These are phyloP conservation scores for Falco concolor DNA, from an alignment of 2,797 vertebrate species.

Conservation along the genomic window DNA sequence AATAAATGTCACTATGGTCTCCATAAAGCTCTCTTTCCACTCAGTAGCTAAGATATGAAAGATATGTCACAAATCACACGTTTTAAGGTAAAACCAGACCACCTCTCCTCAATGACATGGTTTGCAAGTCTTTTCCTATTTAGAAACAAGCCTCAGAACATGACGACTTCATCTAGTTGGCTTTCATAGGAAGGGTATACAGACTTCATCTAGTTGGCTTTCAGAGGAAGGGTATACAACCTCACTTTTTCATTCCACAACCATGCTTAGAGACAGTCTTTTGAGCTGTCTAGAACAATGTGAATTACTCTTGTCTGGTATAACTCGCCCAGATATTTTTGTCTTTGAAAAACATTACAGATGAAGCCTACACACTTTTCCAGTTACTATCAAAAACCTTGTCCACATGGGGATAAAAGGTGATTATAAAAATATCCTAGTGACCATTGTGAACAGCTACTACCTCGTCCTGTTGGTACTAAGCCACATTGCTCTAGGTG, in stretches of 20 bases:
- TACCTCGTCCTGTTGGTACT: not conserved
- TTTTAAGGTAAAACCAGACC: not conserved
- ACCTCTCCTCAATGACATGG: not conserved
- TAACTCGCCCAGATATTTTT: constrained; percentile 16
- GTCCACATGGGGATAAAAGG: not conserved
- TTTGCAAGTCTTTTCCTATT: not conserved
- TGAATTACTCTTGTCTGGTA: not conserved
- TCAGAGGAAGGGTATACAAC: not conserved
- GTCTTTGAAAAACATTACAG: not conserved
- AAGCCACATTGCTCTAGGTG: not conserved
- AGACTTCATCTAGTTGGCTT: not conserved
- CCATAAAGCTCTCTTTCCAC: not conserved
- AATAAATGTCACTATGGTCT: not conserved
- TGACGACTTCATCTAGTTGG: not conserved
- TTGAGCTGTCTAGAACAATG: not conserved
- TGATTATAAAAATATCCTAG: not conserved
- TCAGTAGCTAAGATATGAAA: not conserved
- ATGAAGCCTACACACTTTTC: not conserved
- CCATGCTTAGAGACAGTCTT: not conserved
- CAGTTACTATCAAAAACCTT: not conserved
- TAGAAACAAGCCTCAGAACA: not conserved
- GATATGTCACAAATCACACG: not conserved
- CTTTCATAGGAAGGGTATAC: not conserved
- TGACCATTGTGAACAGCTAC: not conserved
- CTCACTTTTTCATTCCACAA: not conserved